Base-by-base conservation (phyloP, 1,140 invertebrate species). In the Bicyclus anynana region DNA sequence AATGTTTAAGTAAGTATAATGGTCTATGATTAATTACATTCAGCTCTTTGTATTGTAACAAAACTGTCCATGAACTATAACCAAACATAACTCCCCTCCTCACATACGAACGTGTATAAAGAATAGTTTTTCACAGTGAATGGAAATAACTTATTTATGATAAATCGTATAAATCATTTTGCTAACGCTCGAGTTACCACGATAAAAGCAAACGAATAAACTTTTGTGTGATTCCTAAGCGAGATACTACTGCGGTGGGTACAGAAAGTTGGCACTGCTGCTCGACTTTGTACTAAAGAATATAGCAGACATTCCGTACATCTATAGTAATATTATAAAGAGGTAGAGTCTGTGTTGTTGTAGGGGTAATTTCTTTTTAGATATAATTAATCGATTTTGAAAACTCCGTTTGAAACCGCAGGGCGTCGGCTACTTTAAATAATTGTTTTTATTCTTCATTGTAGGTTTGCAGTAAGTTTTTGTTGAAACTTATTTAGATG, bases 81-180 rank as follows among this genome's bases (percentile, higher is more conserved):
- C 38, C 16, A 62, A 69, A 72, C 56, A 33, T 61, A 70, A 72
- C 70, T 70, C 64, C 68, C 49, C 42, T 52, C 40, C 33, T 1
- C 18, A 14, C 20, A 50, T 53, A 21, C 37, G 55, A 29, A 33
- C 23, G 23, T 26, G 18, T 50, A 53, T 3, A 47, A 27, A 70
- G 64, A 77, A 77, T 81, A 86, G 80, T 81, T 78, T 69, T 74
- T 63, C 51, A 71, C 76, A 73, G 74, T 70, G 72, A 80, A 61
- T 71, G 62, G 60, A 65, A 71, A 80, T 84, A 84, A 83, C 60
- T 81, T 87, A 87, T 87, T 87, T 85, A 87, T 85, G 82, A 84
- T 84, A 84, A 84, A 80, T 74, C 69, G 67, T 80, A 87, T 87
- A 87, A 87, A 87, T 87, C 82, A 87, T 87, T 84, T 84, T 74